Percentiles rank a stretch among this genome's conserved stretches.
Evolutionary conservation across 1,140 invertebrate genomes (phyloP).

Genomic region (Limonius californicus): DNA sequence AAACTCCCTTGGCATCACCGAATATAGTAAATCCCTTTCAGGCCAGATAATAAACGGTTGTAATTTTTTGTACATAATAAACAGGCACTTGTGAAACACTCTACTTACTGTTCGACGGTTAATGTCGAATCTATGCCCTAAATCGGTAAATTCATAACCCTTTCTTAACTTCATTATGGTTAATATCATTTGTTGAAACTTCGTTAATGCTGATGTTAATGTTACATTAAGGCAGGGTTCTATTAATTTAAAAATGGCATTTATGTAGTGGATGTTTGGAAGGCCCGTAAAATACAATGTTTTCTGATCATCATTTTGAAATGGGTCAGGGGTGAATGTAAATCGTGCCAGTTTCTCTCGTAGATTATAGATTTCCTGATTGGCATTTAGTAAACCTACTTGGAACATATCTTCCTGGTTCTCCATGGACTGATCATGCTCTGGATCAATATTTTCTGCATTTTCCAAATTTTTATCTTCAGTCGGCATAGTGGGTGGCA

Average conservation of each 20-base stretch:
- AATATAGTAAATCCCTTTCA: neutral
- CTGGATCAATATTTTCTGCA: too few species aligned
- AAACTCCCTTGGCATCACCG: neutral
- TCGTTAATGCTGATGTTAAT: neutral
- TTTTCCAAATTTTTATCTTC: too few species aligned
- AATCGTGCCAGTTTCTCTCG: too few species aligned
- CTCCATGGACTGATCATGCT: too few species aligned
- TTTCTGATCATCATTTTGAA: neutral
- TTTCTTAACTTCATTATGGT: neutral
- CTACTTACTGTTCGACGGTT: neutral
- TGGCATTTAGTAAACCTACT: too few species aligned
- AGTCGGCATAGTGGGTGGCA: too few species aligned
- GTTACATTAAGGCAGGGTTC: neutral
- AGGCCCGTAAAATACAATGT: neutral
- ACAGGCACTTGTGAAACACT: neutral
- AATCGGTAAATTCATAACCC: neutral
- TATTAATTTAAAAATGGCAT: neutral
- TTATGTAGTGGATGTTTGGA: neutral
- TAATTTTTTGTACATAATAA: neutral
- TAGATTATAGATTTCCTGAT: too few species aligned
- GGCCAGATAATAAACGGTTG: neutral
- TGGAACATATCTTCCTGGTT: too few species aligned
- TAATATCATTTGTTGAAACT: neutral
- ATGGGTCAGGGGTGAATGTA: too few species aligned
- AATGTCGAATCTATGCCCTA: neutral